These are phyloP conservation scores for Leptodactylus fuscus DNA, from an alignment of 2,113 vertebrate species.

Conservation along the genomic window DNA sequence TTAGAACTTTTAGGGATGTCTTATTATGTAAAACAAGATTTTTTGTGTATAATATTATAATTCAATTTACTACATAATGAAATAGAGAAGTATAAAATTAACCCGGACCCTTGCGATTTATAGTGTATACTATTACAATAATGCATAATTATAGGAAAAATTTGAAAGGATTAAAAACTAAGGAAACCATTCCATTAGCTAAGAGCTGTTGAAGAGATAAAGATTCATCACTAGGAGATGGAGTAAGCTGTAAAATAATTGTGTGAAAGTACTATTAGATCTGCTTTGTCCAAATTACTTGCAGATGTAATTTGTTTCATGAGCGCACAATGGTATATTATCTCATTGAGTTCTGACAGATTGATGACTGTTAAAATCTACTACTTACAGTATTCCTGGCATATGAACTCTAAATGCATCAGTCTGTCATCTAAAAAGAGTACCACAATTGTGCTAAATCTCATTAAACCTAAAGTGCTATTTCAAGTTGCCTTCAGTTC, in stretches of 20 bases:
- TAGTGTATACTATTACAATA: constrained; percentile 22
- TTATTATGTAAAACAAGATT: constrained; percentile 10
- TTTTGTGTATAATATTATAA: constrained; percentile 28
- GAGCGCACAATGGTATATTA: constrained; percentile 47
- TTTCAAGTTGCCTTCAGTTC: constrained; percentile 3
- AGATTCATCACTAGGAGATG: constrained; percentile 52
- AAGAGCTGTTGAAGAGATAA: constrained; percentile 50
- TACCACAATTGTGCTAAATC: constrained; percentile 38
- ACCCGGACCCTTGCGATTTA: constrained; percentile 4
- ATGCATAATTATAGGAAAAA: constrained; percentile 42
- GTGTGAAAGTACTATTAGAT: constrained; percentile 56
- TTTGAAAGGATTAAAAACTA: constrained; percentile 26
- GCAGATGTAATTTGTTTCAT: constrained; percentile 58
- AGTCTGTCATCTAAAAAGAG: constrained; percentile 27
- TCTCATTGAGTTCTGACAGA: constrained; percentile 57
- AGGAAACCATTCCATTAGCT: constrained; percentile 33
- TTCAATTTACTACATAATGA: constrained; percentile 13
- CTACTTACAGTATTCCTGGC: constrained; percentile 44
- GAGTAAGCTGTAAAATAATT: constrained; percentile 52
- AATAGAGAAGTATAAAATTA: not conserved
- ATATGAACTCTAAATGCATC: constrained; percentile 52
- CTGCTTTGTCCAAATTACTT: constrained; percentile 56
- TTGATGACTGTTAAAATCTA: constrained; percentile 52
- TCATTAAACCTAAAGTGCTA: constrained; percentile 35
- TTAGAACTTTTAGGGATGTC: not conserved